Percentiles rank a stretch among this genome's conserved stretches.
phyloP scores from a whole-genome alignment of 2,888 invertebrate genomes.

The Leuctra nigra region DNA sequence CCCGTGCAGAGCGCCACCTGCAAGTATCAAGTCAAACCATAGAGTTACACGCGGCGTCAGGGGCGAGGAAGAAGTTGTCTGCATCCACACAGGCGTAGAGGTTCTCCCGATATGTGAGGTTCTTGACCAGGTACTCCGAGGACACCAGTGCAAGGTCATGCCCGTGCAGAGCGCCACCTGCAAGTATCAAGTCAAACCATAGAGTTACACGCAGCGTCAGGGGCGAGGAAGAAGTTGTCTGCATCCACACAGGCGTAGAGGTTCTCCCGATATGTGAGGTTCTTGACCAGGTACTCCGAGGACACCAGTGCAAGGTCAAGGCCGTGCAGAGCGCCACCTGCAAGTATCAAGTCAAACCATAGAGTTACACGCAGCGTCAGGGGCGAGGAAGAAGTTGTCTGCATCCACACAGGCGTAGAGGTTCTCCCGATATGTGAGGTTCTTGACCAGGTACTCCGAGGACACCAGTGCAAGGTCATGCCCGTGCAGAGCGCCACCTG shows the following conservation, averaged over 20 bases:
- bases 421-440: conserved; percentile 33
- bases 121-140: conserved; percentile 32
- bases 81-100: conserved; percentile 33
- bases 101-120: conserved; percentile 33
- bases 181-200: too few species aligned
- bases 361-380: conserved; percentile 29
- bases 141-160: conserved; percentile 35
- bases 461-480: conserved; percentile 35
- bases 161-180: conserved; percentile 36
- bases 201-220: conserved; percentile 29
- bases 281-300: conserved; percentile 32
- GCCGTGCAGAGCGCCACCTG: conserved; percentile 36
- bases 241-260: conserved; percentile 33
- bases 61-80: conserved; percentile 28
- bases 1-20: conserved; percentile 36
- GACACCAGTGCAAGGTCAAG: conserved; percentile 34
- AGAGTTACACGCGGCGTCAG: conserved; percentile 29
- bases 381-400: conserved; percentile 28
- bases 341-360: too few species aligned
- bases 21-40: too few species aligned
- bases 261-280: conserved; percentile 33
- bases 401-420: conserved; percentile 33
- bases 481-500: conserved; percentile 36
- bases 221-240: conserved; percentile 28
- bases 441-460: conserved; percentile 32